Percentiles rank a stretch among this genome's conserved stretches.
These are phyloP conservation scores for Calosoma granatense DNA, from an alignment of 1,140 invertebrate genomes.

Conservation along the genomic window DNA sequence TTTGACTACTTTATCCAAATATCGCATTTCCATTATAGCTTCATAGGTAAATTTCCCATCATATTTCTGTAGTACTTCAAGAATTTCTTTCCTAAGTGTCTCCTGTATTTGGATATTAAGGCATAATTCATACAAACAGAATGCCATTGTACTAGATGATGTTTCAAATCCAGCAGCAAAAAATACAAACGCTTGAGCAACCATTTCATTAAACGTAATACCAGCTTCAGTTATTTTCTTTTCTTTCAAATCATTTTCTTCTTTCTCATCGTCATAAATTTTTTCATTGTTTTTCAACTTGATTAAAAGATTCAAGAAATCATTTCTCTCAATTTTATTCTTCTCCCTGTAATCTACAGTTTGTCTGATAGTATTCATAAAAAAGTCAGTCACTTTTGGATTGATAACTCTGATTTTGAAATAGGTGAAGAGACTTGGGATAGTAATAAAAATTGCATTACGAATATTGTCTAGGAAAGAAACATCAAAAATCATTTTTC, in stretches of 20 bases:
- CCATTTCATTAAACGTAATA: conserved; percentile 14
- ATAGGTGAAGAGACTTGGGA: not conserved
- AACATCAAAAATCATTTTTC: conserved; percentile 3
- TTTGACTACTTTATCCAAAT: conserved; percentile 28
- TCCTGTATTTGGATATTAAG: conserved; percentile 40
- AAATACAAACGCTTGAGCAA: conserved; percentile 36
- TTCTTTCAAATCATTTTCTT: too few species aligned
- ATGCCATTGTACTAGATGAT: conserved; percentile 40
- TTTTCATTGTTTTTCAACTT: not conserved
- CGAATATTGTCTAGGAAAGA: not conserved
- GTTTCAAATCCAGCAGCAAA: conserved; percentile 49
- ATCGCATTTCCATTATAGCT: conserved; percentile 29
- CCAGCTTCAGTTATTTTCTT: not conserved
- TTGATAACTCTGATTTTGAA: not conserved
- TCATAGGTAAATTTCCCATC: conserved; percentile 28
- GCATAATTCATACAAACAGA: conserved; percentile 38
- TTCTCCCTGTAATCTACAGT: conserved; percentile 38
- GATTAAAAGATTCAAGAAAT: conserved; percentile 42
- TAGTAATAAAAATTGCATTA: not conserved
- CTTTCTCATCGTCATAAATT: not conserved
- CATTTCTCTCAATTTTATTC: conserved; percentile 36
- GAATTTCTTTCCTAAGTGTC: conserved; percentile 34
- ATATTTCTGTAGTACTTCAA: conserved; percentile 35
- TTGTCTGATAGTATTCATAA: conserved; percentile 40
- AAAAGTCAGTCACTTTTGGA: conserved; percentile 27